Evolutionary conservation across 2,888 invertebrate species (phyloP).

Genomic region (Eupithecia subfuscata): DNA sequence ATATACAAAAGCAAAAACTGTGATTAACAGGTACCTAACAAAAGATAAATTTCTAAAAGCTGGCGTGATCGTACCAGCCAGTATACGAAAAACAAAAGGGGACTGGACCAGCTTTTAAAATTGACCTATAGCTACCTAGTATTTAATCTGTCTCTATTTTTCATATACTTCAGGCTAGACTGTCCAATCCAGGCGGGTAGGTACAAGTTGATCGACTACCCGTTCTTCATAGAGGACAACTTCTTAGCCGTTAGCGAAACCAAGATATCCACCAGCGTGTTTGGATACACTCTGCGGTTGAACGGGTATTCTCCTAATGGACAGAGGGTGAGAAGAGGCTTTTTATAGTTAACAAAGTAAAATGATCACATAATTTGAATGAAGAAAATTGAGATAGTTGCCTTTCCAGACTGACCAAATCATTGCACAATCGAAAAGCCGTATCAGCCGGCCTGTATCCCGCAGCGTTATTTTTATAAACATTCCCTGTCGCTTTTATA

Average conservation of each 20-base stretch:
- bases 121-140: not conserved
- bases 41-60: no score
- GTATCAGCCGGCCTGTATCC: not conserved
- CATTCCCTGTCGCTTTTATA: not conserved
- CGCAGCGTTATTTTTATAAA: not conserved
- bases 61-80: no score
- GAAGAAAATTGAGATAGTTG: not conserved
- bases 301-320: constrained; percentile 51
- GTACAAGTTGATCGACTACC: constrained; percentile 58
- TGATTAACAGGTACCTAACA: no score
- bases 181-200: constrained; percentile 61
- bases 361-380: not conserved
- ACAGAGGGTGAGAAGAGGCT: constrained; percentile 45
- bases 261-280: constrained; percentile 70
- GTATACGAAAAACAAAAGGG: no score
- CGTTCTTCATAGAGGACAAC: constrained; percentile 61
- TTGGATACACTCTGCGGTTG: constrained; percentile 62
- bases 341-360: not conserved
- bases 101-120: no score
- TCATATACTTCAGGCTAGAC: constrained; percentile 49
- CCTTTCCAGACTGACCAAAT: not conserved
- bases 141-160: not conserved
- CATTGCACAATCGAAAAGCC: no score
- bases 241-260: constrained; percentile 61
- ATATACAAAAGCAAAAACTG: no score